Conservation (phyloP, 2,113 vertebrate genomes). For the Helogale parvula region DNA sequence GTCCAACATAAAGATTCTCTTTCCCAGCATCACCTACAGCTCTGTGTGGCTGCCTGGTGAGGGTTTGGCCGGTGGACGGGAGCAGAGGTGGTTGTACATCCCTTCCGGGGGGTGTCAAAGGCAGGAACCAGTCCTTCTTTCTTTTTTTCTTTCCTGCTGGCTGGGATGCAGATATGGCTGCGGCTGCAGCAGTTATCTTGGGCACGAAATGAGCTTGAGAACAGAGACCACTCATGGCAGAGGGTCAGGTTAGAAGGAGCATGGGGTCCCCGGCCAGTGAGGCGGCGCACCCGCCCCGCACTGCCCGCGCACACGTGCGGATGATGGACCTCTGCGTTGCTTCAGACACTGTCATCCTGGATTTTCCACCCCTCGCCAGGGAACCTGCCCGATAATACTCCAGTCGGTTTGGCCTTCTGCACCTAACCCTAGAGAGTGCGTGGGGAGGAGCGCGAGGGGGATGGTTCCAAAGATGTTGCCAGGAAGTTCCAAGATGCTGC, state of each 20-base stretch:
- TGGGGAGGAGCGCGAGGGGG: neutral
- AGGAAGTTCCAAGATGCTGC: neutral
- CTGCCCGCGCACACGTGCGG: neutral
- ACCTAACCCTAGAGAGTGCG: neutral
- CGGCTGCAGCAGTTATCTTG: neutral
- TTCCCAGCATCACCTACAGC: neutral
- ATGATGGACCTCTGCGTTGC: neutral
- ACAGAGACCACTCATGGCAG: neutral
- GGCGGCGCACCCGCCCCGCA: fast-evolving
- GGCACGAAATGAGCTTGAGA: neutral
- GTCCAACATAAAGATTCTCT: neutral
- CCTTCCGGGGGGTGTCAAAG: neutral
- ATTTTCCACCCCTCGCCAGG: neutral
- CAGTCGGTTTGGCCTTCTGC: neutral
- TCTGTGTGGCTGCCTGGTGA: neutral
- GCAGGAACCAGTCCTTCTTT: neutral
- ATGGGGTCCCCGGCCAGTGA: neutral
- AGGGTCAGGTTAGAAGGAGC: neutral
- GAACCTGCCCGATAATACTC: neutral
- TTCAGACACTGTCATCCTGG: neutral
- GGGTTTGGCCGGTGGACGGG: neutral
- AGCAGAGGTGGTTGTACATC: neutral
- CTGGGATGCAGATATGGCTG: neutral
- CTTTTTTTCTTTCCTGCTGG: neutral
- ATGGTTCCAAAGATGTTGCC: neutral